These are phyloP conservation scores for Conchocele bisecta DNA, from an alignment of 2,888 invertebrate species.

Conservation along the genomic window DNA sequence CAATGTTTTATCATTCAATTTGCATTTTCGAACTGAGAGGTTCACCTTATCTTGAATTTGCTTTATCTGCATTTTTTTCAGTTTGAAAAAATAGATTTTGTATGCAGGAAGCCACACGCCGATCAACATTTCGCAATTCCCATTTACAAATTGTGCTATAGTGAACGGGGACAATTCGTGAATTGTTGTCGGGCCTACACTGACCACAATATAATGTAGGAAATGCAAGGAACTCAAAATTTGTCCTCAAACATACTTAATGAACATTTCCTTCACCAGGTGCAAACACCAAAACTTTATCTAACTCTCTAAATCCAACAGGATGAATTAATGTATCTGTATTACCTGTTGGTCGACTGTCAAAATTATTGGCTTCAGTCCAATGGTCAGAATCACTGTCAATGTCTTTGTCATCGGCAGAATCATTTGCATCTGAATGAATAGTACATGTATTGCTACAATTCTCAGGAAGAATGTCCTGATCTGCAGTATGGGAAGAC, in stretches of 20 bases:
- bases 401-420: too few species aligned
- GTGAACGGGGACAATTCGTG: constrained; percentile 24
- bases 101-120: constrained; percentile 25
- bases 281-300: too few species aligned
- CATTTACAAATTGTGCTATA: constrained; percentile 30
- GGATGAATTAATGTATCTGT: too few species aligned
- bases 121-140: constrained; percentile 38
- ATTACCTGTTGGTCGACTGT: too few species aligned
- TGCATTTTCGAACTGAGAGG: constrained; percentile 38
- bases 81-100: constrained; percentile 39
- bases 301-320: too few species aligned
- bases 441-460: too few species aligned
- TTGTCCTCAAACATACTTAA: too few species aligned
- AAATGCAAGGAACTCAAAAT: constrained; percentile 22
- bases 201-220: constrained; percentile 36
- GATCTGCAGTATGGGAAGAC: too few species aligned
- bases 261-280: too few species aligned
- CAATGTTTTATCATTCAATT: constrained; percentile 7
- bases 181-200: background rate
- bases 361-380: background rate
- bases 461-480: too few species aligned
- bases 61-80: constrained; percentile 33
- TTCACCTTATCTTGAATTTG: constrained; percentile 35
- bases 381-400: background rate
- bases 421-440: too few species aligned